Conservation (phyloP, 2,797 vertebrate genomes). For the Siniperca obscura region DNA sequence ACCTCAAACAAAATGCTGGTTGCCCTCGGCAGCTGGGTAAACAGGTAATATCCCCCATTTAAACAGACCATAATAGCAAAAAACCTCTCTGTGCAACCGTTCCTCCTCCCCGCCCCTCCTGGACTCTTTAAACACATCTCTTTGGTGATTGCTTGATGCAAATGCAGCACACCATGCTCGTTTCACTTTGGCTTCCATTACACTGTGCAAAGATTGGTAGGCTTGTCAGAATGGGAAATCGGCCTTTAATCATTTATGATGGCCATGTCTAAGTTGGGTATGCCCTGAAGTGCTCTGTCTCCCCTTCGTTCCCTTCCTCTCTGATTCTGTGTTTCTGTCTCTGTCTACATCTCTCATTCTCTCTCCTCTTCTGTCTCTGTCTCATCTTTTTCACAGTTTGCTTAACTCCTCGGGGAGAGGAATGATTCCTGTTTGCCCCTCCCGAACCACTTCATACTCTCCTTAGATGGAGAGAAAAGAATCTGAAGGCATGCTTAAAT, state of each 20-base stretch:
- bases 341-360: conserved; percentile 50
- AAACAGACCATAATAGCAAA: conserved; percentile 69
- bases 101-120: conserved; percentile 6
- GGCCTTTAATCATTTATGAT: conserved; percentile 85
- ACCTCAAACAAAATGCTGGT: conserved; percentile 82
- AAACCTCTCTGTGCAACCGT: background rate
- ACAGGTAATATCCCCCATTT: conserved; percentile 81
- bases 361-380: conserved; percentile 34
- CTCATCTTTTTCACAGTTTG: conserved; percentile 56
- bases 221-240: conserved; percentile 78
- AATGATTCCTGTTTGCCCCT: conserved; percentile 41
- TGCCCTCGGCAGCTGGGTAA: conserved; percentile 76
- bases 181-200: conserved; percentile 80
- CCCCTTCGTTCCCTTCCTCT: conserved; percentile 45
- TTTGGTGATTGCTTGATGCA: conserved; percentile 80
- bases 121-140: conserved; percentile 71
- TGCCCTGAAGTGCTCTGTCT: conserved; percentile 77
- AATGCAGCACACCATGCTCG: conserved; percentile 68
- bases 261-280: conserved; percentile 79
- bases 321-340: conserved; percentile 56
- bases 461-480: conserved; percentile 16
- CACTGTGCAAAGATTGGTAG: conserved; percentile 82
- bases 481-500: conserved; percentile 12
- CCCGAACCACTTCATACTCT: background rate
- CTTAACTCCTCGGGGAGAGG: conserved; percentile 45